Evolutionary conservation across 2,888 invertebrate species (phyloP).

Genomic region (Gastracanthus pulcherrimus): DNA sequence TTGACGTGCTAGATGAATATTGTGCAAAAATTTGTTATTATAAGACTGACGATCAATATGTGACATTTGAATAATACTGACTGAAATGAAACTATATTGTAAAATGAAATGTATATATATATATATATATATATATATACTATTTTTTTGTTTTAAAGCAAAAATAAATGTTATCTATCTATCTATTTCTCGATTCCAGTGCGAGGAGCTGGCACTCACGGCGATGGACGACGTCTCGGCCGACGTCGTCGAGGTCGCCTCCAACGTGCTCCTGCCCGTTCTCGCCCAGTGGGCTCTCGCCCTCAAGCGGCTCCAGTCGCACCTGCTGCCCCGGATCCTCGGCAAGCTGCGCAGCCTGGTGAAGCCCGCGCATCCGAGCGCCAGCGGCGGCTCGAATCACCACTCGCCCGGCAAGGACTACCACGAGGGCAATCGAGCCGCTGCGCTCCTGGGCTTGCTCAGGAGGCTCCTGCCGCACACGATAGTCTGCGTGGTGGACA

Average conservation of each 20-base stretch:
- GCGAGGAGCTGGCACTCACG: slow-evolving; percentile 81
- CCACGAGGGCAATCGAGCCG: slow-evolving; percentile 67
- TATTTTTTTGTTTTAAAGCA: too few species aligned
- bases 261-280: slow-evolving; percentile 81
- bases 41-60: too few species aligned
- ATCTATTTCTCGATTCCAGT: too few species aligned
- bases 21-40: too few species aligned
- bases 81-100: too few species aligned
- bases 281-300: slow-evolving; percentile 83
- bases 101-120: too few species aligned
- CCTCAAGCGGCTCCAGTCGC: slow-evolving; percentile 79
- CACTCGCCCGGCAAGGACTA: slow-evolving; percentile 69
- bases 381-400: too few species aligned
- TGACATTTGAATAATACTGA: too few species aligned
- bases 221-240: slow-evolving; percentile 81
- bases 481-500: slow-evolving; percentile 69
- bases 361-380: slow-evolving; percentile 58
- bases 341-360: slow-evolving; percentile 70
- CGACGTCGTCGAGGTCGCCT: slow-evolving; percentile 79
- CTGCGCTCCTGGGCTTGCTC: slow-evolving; percentile 68
- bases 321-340: slow-evolving; percentile 75
- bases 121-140: too few species aligned
- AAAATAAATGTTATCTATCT: too few species aligned
- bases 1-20: too few species aligned
- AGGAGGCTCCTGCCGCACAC: slow-evolving; percentile 71